phyloP scores from a whole-genome alignment of 2,888 invertebrate species.

The Lasioglossum malachurum region DNA sequence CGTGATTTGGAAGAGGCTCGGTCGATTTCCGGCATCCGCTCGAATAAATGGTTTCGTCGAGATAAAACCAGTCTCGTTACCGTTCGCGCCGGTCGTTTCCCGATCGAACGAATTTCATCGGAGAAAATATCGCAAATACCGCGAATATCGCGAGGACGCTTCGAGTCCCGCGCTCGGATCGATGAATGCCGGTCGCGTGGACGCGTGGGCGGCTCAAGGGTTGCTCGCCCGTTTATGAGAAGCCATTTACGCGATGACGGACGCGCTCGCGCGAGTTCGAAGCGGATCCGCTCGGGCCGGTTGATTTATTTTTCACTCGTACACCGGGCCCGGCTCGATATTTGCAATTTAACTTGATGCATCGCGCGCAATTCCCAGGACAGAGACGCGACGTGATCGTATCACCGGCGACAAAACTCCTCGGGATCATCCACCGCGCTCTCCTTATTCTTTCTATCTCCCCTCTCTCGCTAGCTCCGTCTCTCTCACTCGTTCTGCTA shows the following conservation, averaged over 20 bases:
- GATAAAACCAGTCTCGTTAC: not conserved
- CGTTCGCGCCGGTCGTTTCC: not conserved
- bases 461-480: not conserved
- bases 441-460: constrained; percentile 28
- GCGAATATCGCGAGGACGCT: not conserved
- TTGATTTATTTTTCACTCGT: constrained; percentile 61
- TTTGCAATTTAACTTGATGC: constrained; percentile 66
- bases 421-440: constrained; percentile 2
- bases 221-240: not conserved
- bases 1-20: not conserved
- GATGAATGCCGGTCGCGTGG: not conserved
- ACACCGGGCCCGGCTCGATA: constrained; percentile 39
- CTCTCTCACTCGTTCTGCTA: not conserved
- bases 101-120: not conserved
- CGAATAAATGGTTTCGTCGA: not conserved
- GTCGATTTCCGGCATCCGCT: not conserved
- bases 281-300: constrained; percentile 14
- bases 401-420: constrained; percentile 44
- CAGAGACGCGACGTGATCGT: constrained; percentile 47
- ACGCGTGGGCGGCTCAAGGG: not conserved
- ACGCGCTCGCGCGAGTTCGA: not conserved
- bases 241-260: constrained; percentile 7
- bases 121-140: not conserved
- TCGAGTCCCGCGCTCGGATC: not conserved
- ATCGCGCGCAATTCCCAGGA: constrained; percentile 58